A percentile compares a stretch with the other conserved stretches of the same genome.
These are phyloP conservation scores for Theretra japonica DNA, from an alignment of 2,888 invertebrate genomes.

Conservation along the genomic window DNA sequence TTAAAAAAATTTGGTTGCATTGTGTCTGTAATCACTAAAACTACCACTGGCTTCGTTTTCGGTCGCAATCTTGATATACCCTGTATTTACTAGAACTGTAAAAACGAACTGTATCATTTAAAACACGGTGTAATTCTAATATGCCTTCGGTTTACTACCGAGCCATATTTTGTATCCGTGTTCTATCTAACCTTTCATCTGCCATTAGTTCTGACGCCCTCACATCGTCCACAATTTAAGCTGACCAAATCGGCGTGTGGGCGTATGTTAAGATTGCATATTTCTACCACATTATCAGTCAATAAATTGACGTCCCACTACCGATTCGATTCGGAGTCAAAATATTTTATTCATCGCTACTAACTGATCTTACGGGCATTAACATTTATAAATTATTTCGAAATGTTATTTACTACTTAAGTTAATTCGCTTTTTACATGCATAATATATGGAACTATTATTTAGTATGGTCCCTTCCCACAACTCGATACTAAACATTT, in stretches of 20 bases:
- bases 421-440: too few relatives aligned
- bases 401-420: neutral
- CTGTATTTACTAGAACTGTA: too few relatives aligned
- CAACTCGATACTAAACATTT: too few relatives aligned
- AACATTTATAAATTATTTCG: neutral
- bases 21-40: too few relatives aligned
- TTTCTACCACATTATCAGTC: slow-evolving; percentile 39
- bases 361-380: neutral
- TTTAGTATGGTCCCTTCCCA: too few relatives aligned
- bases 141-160: too few relatives aligned
- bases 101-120: too few relatives aligned
- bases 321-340: neutral
- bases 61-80: too few relatives aligned
- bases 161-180: neutral
- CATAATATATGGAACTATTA: too few relatives aligned
- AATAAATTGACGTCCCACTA: slow-evolving; percentile 36
- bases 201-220: neutral
- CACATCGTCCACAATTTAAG: neutral
- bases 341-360: neutral
- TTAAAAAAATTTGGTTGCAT: too few relatives aligned
- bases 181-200: neutral
- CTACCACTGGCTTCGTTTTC: too few relatives aligned
- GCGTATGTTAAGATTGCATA: slow-evolving; percentile 7
- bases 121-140: neutral
- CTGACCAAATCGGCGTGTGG: neutral